Conservation (phyloP, 2,797 vertebrate genomes). For the Enteromius paludinosus region DNA sequence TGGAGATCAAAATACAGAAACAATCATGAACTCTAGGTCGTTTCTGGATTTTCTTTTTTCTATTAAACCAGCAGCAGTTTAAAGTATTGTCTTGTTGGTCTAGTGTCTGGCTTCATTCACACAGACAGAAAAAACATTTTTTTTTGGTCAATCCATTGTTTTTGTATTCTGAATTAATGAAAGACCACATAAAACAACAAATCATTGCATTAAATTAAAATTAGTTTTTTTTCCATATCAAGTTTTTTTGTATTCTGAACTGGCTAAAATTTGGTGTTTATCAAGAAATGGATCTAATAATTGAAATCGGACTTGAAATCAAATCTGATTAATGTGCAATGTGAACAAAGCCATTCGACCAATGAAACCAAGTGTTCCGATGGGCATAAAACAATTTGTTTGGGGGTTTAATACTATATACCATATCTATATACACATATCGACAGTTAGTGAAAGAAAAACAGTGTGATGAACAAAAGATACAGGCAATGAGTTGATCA, state of each 20-base stretch:
- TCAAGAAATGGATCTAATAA: too few species aligned
- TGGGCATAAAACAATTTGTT: conserved; percentile 45
- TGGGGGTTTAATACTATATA: conserved; percentile 56
- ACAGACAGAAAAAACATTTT: too few species aligned
- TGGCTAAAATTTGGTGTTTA: too few species aligned
- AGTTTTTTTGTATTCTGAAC: too few species aligned
- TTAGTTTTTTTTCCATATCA: too few species aligned
- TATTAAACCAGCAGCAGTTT: conserved; percentile 66
- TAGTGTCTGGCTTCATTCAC: too few species aligned
- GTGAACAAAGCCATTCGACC: conserved; percentile 28
- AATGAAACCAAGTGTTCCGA: background rate
- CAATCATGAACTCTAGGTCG: conserved; percentile 58
- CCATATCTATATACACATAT: conserved; percentile 55
- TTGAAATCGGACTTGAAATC: too few species aligned
- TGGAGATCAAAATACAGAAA: conserved; percentile 53
- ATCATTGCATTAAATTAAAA: too few species aligned
- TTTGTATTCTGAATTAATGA: too few species aligned
- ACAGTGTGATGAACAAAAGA: conserved; percentile 46
- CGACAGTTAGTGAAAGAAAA: conserved; percentile 45
- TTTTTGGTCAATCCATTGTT: too few species aligned
- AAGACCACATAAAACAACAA: too few species aligned
- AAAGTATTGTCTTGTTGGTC: conserved; percentile 58
- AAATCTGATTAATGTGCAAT: background rate
- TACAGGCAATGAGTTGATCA: conserved; percentile 54
- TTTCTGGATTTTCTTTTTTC: conserved; percentile 49